Base-by-base conservation (phyloP, 2,888 invertebrate genomes). In the Dryobota labecula region DNA sequence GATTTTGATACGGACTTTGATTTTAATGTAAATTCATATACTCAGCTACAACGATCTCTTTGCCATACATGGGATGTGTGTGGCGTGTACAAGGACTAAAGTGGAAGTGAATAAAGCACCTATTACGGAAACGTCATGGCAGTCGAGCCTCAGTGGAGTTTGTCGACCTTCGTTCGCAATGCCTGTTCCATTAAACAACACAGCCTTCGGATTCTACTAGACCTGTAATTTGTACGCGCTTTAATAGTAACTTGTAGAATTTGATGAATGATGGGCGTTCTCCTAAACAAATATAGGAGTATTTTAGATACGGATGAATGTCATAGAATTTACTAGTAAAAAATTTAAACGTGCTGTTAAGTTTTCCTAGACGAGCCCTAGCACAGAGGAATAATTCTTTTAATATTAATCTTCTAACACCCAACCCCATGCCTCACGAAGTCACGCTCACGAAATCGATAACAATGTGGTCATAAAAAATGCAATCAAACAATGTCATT, bases 141-240 rank as follows among this genome's bases (percentile, higher is more conserved):
- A 73, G 75, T 79, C 82, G 76, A 77, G 82, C 69, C 84, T 88
- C 83, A 70, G 81, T 84, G 74, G 90, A 90, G 92, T 92, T 93
- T 92, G 90, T 90, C 91, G 92, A 92, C 92, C 92, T 92, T 92
- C 91, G 87, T 90, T 92, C 84, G 86, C 84, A 82, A 82, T 85
- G 88, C 86, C 86, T 85, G 90, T 87, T 88, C 84, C 86, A 86
- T 86, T 84, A 84, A 77, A 74, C 72, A 82, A 43, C 66, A 65
- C 78, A 85, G 86, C 43, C 70, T 71, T 87, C 78, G 45, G 76
- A 80, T 80, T 82, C 87, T 86, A 82, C 72, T 84, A 88, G 89
- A 91, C 54, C 43, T 70, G 70, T 51, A 58, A 30, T 64, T 61
- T 60, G 51, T 57, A n/a, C 18, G 15, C 43, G 36, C 36, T 56